Conservation (phyloP, 2,113 vertebrate genomes). For the Oryzias javanicus region DNA sequence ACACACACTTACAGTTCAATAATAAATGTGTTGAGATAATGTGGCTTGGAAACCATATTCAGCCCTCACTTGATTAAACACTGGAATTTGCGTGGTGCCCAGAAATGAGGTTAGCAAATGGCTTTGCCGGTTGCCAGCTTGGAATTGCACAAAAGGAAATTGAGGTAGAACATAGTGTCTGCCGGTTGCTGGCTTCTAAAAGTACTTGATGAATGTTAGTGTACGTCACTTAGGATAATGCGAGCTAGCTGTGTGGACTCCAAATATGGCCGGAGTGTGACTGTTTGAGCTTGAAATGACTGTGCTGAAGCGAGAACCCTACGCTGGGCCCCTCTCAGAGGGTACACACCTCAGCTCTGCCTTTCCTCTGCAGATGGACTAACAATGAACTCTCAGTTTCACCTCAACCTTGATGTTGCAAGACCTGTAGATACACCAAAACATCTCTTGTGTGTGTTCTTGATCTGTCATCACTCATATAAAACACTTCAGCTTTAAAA, state of each 20-base stretch:
- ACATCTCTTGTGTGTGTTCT: constrained; percentile 19
- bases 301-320: constrained; percentile 72
- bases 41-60: constrained; percentile 79
- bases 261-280: constrained; percentile 74
- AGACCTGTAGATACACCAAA: constrained; percentile 19
- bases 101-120: constrained; percentile 84
- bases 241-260: constrained; percentile 69
- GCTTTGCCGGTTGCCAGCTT: constrained; percentile 76
- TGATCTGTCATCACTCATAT: constrained; percentile 6
- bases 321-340: constrained; percentile 65
- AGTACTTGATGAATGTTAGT: constrained; percentile 76
- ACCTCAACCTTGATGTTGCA: constrained; percentile 46
- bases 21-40: constrained; percentile 84
- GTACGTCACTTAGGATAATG: constrained; percentile 75
- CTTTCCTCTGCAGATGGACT: constrained; percentile 65
- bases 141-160: constrained; percentile 77
- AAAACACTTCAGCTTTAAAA: not conserved
- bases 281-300: constrained; percentile 76
- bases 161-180: constrained; percentile 75
- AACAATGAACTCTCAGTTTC: constrained; percentile 67
- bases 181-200: constrained; percentile 69
- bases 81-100: constrained; percentile 80
- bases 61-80: constrained; percentile 81
- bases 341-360: constrained; percentile 64
- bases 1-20: constrained; percentile 79